Evolutionary conservation across 2,888 invertebrate species (phyloP), one percentile per base, ranked within the genome.

Genomic region (Nesidiocoris tenuis): DNA sequence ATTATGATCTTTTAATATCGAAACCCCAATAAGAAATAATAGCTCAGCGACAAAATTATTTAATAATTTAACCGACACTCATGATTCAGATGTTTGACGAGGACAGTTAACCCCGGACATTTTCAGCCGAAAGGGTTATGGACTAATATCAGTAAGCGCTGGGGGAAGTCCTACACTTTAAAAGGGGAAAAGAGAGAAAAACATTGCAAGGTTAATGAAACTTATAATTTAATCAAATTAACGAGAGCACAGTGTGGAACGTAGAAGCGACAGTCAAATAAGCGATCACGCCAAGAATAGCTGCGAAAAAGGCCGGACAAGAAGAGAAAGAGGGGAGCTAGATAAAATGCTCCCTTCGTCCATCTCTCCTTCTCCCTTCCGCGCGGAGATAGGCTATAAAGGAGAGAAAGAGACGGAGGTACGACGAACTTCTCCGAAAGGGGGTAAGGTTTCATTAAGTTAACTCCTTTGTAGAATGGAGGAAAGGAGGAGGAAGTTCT

Each of bases 361-460:
- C n/a, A n/a, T 39, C 39, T 3, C 39, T 39, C 39, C 12, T 12
- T 39, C 39, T 7, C 12, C 12, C 39, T 39, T 39, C 12, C 5
- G 12, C 3, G 12, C 39, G 39, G 12, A 39, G 39, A 39, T 39
- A 39, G 12, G 12, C 17, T 19, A 19, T 59, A n/a, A 3, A 17
- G 59, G 59, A 59, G 59, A n/a, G 59, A 59, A 9, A 59, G 59
- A n/a, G 59, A 39, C 12, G 12, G 39, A 39, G 39, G 12, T 39
- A 12, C 3, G 12, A 39, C 39, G 39, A 39, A 39, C 5, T 39
- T 39, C 39, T 39, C 7, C 63, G 64, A 54, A 59, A 68, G 22
- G 18, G 59, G 68, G 68, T 67, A 57, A 68, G 68, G 68, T 68
- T 71, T 71, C 71, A 71, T 71, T 61, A 71, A 71, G 71, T 70